These are phyloP conservation scores for Zaprionus capensis DNA, from an alignment of 1,140 invertebrate genomes.

Conservation along the genomic window DNA sequence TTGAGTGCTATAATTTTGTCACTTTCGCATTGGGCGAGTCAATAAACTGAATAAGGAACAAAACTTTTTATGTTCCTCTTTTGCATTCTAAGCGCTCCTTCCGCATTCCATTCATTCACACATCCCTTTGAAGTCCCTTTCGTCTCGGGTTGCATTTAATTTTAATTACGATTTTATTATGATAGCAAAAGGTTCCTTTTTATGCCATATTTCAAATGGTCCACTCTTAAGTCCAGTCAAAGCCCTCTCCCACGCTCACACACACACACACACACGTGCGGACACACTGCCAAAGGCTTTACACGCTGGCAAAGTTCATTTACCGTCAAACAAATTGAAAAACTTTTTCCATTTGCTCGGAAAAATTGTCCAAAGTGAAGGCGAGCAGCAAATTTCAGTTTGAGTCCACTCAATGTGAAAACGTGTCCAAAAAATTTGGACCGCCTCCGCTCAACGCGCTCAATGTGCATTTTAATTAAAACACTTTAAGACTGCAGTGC, in stretches of 20 bases:
- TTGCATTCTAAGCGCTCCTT: conserved; percentile 69
- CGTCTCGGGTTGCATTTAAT: conserved; percentile 60
- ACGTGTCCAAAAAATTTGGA: conserved; percentile 62
- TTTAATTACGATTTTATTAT: conserved; percentile 81
- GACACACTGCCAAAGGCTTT: conserved; percentile 25
- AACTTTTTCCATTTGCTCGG: conserved; percentile 76
- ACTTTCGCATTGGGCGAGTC: conserved; percentile 55
- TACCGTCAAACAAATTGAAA: conserved; percentile 81
- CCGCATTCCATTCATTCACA: conserved; percentile 15
- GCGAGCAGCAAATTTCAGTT: conserved; percentile 41
- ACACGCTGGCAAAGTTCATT: conserved; percentile 58
- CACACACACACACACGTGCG: conserved; percentile 41
- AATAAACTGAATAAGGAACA: conserved; percentile 56
- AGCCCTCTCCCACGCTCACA: conserved; percentile 19
- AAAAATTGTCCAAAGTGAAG: conserved; percentile 58
- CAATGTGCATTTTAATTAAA: conserved; percentile 78
- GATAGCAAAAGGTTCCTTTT: conserved; percentile 67
- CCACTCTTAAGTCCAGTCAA: conserved; percentile 33
- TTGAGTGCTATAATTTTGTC: conserved; percentile 75
- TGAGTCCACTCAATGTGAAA: conserved; percentile 25
- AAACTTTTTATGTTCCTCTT: conserved; percentile 57
- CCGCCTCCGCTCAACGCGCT: conserved; percentile 16
- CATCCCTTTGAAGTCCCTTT: conserved; percentile 36
- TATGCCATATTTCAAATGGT: conserved; percentile 72
- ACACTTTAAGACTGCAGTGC: conserved; percentile 39